Evolutionary conservation across 2,113 vertebrate species (phyloP).

Genomic region (Genyomyrus donnyi): DNA sequence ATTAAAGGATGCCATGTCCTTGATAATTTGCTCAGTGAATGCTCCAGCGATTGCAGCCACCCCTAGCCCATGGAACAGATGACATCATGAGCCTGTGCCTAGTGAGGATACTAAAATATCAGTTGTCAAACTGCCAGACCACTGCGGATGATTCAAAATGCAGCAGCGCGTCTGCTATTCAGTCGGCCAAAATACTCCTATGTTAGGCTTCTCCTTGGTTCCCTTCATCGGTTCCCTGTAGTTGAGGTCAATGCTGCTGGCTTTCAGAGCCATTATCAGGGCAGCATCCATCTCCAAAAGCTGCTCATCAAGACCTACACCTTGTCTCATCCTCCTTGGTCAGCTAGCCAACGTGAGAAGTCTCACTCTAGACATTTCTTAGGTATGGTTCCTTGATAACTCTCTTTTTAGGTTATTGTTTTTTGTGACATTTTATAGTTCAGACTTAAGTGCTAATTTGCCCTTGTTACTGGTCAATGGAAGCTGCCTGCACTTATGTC

Average conservation of each 20-base stretch:
- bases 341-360: not conserved
- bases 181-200: not conserved
- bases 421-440: not conserved
- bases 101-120: not conserved
- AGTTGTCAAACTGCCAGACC: not conserved
- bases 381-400: not conserved
- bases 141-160: not conserved
- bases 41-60: constrained; percentile 86
- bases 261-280: not conserved
- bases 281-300: not conserved
- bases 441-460: not conserved
- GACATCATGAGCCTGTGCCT: not conserved
- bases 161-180: not conserved
- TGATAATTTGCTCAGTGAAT: constrained; percentile 82
- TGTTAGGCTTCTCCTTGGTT: not conserved
- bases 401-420: not conserved
- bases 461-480: not conserved
- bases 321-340: not conserved
- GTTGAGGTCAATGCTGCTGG: not conserved
- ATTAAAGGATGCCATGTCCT: constrained; percentile 84
- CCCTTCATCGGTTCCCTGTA: not conserved
- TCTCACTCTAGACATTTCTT: not conserved
- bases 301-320: not conserved
- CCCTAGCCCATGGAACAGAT: constrained; percentile 55
- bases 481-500: not conserved